These are phyloP conservation scores for Pardosa pseudoannulata DNA, from an alignment of 2,888 invertebrate genomes.

Conservation along the genomic window DNA sequence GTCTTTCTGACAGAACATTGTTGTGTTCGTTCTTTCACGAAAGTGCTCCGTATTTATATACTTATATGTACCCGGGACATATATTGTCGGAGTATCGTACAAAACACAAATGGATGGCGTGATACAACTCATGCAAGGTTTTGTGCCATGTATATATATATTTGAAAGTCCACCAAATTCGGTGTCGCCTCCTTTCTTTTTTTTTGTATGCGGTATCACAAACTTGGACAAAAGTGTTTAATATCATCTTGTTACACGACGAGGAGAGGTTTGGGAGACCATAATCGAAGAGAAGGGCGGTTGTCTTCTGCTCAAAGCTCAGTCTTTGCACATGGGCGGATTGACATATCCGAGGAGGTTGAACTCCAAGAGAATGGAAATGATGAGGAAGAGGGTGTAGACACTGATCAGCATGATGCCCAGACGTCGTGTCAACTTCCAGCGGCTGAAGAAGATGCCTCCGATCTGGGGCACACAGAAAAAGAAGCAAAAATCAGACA, in stretches of 20 bases:
- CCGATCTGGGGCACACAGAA: constrained; percentile 75
- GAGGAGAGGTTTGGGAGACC: background rate
- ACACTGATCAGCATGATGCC: constrained; percentile 76
- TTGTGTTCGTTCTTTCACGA: too few relatives aligned
- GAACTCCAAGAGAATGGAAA: constrained; percentile 78
- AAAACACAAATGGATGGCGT: background rate
- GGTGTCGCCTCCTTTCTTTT: background rate
- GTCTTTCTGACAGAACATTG: too few relatives aligned
- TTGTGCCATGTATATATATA: too few relatives aligned
- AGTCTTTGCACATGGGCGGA: constrained; percentile 76
- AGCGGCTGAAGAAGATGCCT: constrained; percentile 76
- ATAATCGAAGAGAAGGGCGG: background rate
- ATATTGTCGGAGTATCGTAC: too few relatives aligned
- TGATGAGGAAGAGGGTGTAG: constrained; percentile 77
- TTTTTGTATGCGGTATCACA: background rate
- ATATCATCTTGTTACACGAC: background rate
- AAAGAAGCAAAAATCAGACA: too few relatives aligned
- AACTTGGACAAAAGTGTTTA: background rate
- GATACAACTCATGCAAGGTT: background rate
- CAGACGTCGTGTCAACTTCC: constrained; percentile 76
- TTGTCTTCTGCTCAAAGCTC: constrained; percentile 39
- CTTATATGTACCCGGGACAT: too few relatives aligned
- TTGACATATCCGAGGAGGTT: constrained; percentile 78
- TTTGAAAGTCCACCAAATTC: too few relatives aligned
- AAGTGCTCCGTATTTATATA: too few relatives aligned